Base-by-base conservation (phyloP, 2,113 vertebrate genomes). In the Psilopsiagon aurifrons region DNA sequence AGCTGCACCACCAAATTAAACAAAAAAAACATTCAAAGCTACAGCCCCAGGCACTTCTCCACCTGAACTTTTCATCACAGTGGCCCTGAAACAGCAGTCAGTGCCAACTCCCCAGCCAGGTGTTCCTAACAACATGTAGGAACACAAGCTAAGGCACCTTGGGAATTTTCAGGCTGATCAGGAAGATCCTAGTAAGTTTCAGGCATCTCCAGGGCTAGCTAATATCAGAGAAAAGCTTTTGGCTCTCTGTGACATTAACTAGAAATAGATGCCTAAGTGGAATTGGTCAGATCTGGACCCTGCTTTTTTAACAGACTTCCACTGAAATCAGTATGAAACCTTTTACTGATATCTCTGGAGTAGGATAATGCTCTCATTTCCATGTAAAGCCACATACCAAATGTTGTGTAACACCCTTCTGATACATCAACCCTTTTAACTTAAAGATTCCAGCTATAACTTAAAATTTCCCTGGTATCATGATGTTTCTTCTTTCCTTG, bases 1-100 rank as follows among this genome's bases (percentile, higher is more conserved):
- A 93, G 87, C 82, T 95, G 85, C 49, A 57, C 35, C 49, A 86
- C 37, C 52, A 88, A 88, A 80, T 92, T 52, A 90, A 88, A 92
- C 55, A 94, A 55, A 87, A 91, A 77, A 77, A 35, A 19, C 52
- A 11, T 27, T 88, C 11, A 75, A 83, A 92, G 15, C 24, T 76
- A 31, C 17, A 83, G 67, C 78, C 70, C 31, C 52, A 68, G 67
- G 90, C 90, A 69, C 23, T 92, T 79, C 29, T 91, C 74, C 44
- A 44, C 44, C 18, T 86, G 68, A 92, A 88, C 70, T 83, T 95
- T 85, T 95, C 70, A 90, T 85, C 78, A 33, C 70, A 69, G 44
- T 71, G 57, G 57, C 71, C 85, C 37, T 86, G 60, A 76, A 93
- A n/a, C 37, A 62, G 67, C 14, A 76, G 41, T 33, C 57, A 43